A percentile compares a stretch with the other conserved stretches of the same genome.
Conservation (phyloP, 2,113 vertebrate species). For the Tinamus guttatus region DNA sequence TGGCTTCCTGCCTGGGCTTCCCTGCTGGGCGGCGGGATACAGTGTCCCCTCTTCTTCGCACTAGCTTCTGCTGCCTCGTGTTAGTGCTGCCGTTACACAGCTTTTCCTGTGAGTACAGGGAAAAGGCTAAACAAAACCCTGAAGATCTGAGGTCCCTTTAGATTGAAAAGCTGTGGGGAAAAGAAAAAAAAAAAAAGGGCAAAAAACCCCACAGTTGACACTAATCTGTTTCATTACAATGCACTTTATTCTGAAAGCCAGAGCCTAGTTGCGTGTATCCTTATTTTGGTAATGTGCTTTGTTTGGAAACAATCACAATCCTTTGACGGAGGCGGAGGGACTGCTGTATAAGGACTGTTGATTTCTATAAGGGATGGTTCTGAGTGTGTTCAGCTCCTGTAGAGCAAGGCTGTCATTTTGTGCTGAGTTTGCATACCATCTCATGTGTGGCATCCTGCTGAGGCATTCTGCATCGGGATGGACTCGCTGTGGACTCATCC, state of each 20-base stretch:
- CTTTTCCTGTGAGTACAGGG: neutral
- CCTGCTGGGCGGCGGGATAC: neutral
- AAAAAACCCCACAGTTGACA: neutral
- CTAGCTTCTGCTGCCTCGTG: neutral
- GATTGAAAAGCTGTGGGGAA: neutral
- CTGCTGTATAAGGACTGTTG: neutral
- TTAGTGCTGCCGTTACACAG: neutral
- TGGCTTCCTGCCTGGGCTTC: neutral
- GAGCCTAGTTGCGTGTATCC: neutral
- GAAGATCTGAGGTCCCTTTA: neutral
- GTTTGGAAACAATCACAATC: neutral
- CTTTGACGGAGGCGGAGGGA: neutral
- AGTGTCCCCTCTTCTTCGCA: neutral
- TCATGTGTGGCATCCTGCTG: neutral
- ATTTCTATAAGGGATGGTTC: neutral
- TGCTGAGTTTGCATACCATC: neutral
- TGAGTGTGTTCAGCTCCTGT: neutral
- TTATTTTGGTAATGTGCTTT: neutral
- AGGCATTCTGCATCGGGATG: neutral
- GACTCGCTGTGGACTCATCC: neutral
- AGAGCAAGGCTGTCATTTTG: neutral
- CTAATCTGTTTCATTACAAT: neutral
- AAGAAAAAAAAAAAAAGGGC: neutral
- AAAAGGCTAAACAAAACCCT: neutral
- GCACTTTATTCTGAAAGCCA: neutral